These are phyloP conservation scores for Brachyrhaphis roseni DNA, from an alignment of 2,797 vertebrate species.

Conservation along the genomic window DNA sequence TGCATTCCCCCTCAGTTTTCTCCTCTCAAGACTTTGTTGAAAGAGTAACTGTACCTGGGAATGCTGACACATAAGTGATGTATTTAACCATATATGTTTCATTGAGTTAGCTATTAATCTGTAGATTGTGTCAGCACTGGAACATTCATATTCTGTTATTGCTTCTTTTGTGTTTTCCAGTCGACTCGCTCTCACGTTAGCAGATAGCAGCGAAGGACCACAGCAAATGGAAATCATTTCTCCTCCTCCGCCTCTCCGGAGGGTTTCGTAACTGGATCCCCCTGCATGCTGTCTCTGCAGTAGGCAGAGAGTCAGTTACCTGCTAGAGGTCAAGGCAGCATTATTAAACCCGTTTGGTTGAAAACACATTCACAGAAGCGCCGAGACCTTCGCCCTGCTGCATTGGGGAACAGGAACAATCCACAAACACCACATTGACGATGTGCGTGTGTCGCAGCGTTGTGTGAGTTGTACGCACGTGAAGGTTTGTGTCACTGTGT, in stretches of 20 bases:
- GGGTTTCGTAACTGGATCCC: constrained; percentile 31
- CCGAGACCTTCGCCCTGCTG: constrained; percentile 7
- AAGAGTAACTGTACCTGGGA: neutral
- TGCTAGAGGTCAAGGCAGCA: constrained; percentile 28
- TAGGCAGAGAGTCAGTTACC: constrained; percentile 26
- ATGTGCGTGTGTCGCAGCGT: neutral
- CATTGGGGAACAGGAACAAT: constrained; percentile 10
- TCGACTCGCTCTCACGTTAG: neutral
- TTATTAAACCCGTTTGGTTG: constrained; percentile 9
- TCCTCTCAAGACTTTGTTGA: neutral
- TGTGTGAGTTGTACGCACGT: constrained; percentile 6
- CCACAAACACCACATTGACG: neutral
- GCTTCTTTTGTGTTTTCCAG: neutral
- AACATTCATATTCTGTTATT: neutral
- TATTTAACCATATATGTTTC: neutral
- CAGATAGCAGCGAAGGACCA: constrained; percentile 21
- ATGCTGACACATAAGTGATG: constrained; percentile 16
- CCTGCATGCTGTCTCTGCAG: constrained; percentile 11
- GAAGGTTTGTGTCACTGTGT: constrained; percentile 17
- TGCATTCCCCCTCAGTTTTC: neutral
- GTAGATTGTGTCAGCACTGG: neutral
- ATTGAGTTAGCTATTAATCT: neutral
- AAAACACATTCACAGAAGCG: constrained; percentile 25
- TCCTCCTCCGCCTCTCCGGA: neutral
- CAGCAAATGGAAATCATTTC: constrained; percentile 13